phyloP scores from a whole-genome alignment of 2,113 vertebrate species.

The Cyprinodon variegatus region DNA sequence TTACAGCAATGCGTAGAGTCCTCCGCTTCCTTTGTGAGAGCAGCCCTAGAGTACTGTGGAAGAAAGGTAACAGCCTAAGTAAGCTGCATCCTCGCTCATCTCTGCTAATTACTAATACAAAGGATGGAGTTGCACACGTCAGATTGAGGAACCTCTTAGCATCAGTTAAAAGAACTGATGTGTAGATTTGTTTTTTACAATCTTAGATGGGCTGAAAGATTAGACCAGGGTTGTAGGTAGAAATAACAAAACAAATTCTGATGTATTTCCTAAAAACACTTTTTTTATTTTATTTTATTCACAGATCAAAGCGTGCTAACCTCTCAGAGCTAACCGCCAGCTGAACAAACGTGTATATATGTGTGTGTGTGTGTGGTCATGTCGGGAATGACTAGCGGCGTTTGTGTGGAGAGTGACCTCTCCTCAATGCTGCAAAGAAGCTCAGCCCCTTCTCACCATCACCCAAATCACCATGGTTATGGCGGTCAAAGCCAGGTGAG shows the following conservation, averaged over 20 bases:
- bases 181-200: not conserved
- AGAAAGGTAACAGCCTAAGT: not conserved
- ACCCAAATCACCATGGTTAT: conserved; percentile 72
- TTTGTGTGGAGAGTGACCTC: conserved; percentile 87
- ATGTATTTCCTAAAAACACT: not conserved
- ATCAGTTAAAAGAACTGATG: not conserved
- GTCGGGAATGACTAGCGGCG: conserved; percentile 90
- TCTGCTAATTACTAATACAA: not conserved
- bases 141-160: not conserved
- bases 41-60: not conserved
- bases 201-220: not conserved
- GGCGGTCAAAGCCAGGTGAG: conserved; percentile 85
- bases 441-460: conserved; percentile 71
- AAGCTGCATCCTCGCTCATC: too few species aligned
- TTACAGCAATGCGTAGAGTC: too few species aligned
- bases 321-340: not conserved
- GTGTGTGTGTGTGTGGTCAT: conserved; percentile 65
- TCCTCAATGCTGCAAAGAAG: conserved; percentile 74
- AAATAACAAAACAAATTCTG: not conserved
- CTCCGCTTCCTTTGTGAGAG: too few species aligned
- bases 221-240: not conserved
- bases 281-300: conserved; percentile 6
- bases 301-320: conserved; percentile 30
- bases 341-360: conserved; percentile 11
- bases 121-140: not conserved